phyloP scores from a whole-genome alignment of 1,140 invertebrate species.

The Drosophila nigrodunni region DNA sequence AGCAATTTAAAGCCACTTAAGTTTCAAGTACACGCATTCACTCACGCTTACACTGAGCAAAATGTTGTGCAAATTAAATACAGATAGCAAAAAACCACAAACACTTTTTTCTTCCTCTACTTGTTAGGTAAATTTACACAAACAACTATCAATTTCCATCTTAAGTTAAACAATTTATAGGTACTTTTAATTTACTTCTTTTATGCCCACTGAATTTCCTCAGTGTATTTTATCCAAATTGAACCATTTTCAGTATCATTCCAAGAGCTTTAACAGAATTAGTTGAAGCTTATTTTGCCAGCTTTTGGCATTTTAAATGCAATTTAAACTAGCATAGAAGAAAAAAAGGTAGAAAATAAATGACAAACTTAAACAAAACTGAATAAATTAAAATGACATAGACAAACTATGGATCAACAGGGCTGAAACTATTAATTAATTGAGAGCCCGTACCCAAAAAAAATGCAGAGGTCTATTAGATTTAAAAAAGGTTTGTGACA shows the following conservation, averaged over 20 bases:
- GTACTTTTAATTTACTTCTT: not conserved
- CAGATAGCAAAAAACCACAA: not conserved
- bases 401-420: not conserved
- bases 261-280: constrained; percentile 25
- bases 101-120: not conserved
- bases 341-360: not conserved
- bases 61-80: not conserved
- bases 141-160: too few relatives aligned
- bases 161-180: not conserved
- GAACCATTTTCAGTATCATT: constrained; percentile 10
- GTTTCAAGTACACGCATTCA: constrained; percentile 2
- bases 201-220: not conserved
- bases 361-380: not conserved
- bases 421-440: not conserved
- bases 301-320: constrained; percentile 2
- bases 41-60: constrained; percentile 11
- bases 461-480: too few relatives aligned
- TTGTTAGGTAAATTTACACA: not conserved
- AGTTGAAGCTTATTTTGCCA: constrained; percentile 7
- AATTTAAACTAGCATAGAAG: constrained; percentile 1
- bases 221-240: constrained; percentile 10
- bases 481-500: too few relatives aligned
- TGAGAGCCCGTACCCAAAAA: too few relatives aligned
- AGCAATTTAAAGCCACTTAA: constrained; percentile 25
- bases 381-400: not conserved